Evolutionary conservation across 2,888 invertebrate species (phyloP).

Genomic region (Proisotoma minuta): DNA sequence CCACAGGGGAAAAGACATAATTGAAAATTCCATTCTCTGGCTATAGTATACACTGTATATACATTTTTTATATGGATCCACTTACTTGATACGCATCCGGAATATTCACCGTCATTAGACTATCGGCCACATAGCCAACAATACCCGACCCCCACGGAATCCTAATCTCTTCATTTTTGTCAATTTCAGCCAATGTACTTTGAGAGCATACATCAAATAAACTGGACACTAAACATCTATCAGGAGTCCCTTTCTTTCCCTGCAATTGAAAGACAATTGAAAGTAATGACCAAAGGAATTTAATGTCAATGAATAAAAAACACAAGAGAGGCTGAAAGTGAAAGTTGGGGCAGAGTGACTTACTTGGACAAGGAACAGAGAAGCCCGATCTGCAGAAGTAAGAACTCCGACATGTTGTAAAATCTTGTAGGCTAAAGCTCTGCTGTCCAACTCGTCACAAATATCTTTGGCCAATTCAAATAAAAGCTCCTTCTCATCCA

Average conservation of each 20-base stretch:
- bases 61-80: too few species aligned
- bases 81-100: conserved; percentile 87
- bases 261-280: conserved; percentile 21
- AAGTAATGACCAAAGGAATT: not conserved
- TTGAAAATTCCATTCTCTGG: not conserved
- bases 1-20: not conserved
- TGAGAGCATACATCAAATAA: conserved; percentile 91
- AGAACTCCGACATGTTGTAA: conserved; percentile 89
- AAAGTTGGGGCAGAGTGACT: not conserved
- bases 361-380: conserved; percentile 83
- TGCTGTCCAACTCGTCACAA: conserved; percentile 90
- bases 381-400: conserved; percentile 85
- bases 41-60: too few species aligned
- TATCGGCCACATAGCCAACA: conserved; percentile 88
- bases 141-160: conserved; percentile 95
- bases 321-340: not conserved
- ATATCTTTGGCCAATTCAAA: conserved; percentile 94
- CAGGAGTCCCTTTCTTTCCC: conserved; percentile 49
- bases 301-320: not conserved
- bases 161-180: conserved; percentile 83
- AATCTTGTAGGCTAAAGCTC: conserved; percentile 91
- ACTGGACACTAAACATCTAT: conserved; percentile 81
- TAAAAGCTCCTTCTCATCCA: conserved; percentile 90
- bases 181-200: conserved; percentile 87
- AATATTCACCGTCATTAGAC: conserved; percentile 88